phyloP scores from a whole-genome alignment of 2,888 invertebrate genomes.

The Zaprionus bogoriensis region DNA sequence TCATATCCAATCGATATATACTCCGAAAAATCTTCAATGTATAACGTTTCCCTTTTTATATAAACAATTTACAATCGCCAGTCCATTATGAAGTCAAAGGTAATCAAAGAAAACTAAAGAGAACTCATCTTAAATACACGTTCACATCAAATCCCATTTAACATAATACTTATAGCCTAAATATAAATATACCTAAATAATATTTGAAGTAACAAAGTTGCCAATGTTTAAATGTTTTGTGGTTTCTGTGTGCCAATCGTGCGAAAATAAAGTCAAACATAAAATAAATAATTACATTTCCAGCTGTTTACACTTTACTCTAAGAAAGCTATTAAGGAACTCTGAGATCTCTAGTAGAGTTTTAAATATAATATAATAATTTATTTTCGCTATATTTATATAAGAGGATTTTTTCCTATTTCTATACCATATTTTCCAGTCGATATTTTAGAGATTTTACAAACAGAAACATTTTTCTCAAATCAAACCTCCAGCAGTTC shows the following conservation, averaged over 20 bases:
- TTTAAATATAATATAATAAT: too few relatives aligned
- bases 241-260: conserved; percentile 60
- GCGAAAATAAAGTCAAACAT: conserved; percentile 27
- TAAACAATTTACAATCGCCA: conserved; percentile 22
- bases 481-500: neutral
- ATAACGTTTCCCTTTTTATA: conserved; percentile 24
- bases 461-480: too few relatives aligned
- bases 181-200: conserved; percentile 2
- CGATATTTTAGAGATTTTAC: too few relatives aligned
- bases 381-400: too few relatives aligned
- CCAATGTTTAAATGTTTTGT: conserved; percentile 64
- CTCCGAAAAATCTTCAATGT: neutral
- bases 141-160: conserved; percentile 20
- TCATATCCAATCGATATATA: conserved; percentile 15
- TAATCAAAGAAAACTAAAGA: neutral
- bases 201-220: conserved; percentile 48
- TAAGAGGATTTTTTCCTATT: too few relatives aligned
- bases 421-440: too few relatives aligned
- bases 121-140: conserved; percentile 12
- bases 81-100: conserved; percentile 1
- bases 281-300: conserved; percentile 15
- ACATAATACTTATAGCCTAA: conserved; percentile 15
- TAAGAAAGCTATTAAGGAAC: neutral
- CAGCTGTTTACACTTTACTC: neutral
- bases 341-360: neutral